Percentiles rank a stretch among this genome's conserved stretches.
Evolutionary conservation across 2,888 invertebrate genomes (phyloP).

Genomic region (Dicranocentrus wangi): DNA sequence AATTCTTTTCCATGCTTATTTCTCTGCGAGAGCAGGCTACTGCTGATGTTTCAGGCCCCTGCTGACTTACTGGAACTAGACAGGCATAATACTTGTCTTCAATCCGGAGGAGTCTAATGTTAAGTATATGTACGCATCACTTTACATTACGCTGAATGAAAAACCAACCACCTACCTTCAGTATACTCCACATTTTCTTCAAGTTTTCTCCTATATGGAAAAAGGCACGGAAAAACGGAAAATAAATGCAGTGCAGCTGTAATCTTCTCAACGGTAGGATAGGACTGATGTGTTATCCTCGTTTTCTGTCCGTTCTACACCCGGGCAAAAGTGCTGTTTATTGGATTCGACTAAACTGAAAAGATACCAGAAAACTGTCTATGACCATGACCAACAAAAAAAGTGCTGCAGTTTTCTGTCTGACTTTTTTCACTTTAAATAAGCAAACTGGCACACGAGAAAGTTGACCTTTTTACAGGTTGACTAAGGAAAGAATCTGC

Average conservation of each 20-base stretch:
- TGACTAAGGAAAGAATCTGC: not conserved
- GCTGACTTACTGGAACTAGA: slow-evolving; percentile 19
- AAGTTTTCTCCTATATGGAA: slow-evolving; percentile 22
- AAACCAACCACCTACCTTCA: slow-evolving; percentile 1
- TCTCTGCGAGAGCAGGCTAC: not conserved
- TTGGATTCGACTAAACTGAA: not conserved
- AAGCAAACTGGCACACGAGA: not conserved
- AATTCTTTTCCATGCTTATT: not conserved
- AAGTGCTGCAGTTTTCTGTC: slow-evolving; percentile 28
- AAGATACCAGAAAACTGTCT: slow-evolving; percentile 25
- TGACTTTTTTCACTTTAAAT: slow-evolving; percentile 1
- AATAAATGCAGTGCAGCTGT: slow-evolving; percentile 65
- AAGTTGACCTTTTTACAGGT: not conserved
- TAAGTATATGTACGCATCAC: not conserved
- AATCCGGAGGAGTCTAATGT: slow-evolving; percentile 8
- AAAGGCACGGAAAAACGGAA: slow-evolving; percentile 51
- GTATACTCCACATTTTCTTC: slow-evolving; percentile 9
- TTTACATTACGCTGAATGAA: not conserved
- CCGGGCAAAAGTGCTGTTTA: slow-evolving; percentile 25
- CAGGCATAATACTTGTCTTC: not conserved
- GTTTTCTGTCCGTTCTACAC: slow-evolving; percentile 3
- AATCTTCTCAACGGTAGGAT: slow-evolving; percentile 59
- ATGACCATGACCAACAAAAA: slow-evolving; percentile 55
- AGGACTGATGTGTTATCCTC: slow-evolving; percentile 18
- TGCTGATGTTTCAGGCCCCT: not conserved